These are phyloP conservation scores for Encarsia formosa DNA, from an alignment of 2,888 invertebrate species.

Conservation along the genomic window DNA sequence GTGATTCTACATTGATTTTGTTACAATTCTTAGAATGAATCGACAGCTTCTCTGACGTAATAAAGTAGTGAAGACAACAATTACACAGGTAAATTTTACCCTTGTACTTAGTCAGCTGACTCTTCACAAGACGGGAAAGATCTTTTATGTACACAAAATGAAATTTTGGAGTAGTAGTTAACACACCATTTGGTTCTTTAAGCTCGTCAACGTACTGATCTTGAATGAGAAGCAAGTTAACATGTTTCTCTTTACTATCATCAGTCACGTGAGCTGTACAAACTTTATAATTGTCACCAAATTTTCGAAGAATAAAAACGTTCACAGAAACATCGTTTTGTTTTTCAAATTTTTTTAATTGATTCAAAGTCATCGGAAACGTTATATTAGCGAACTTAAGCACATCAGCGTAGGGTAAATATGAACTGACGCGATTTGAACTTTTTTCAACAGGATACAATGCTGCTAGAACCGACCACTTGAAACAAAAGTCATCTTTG, in stretches of 20 bases:
- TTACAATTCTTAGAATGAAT: too few species aligned
- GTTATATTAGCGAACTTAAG: background rate
- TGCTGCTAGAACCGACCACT: conserved; percentile 27
- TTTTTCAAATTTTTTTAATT: background rate
- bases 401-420: background rate
- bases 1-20: too few species aligned
- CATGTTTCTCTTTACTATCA: background rate
- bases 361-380: background rate
- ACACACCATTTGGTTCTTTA: too few species aligned
- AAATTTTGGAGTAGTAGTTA: too few species aligned
- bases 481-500: conserved; percentile 30
- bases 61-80: too few species aligned
- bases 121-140: too few species aligned
- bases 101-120: too few species aligned
- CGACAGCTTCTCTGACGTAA: too few species aligned
- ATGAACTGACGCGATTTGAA: background rate
- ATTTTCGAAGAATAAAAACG: background rate
- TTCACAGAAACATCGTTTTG: background rate
- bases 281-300: background rate
- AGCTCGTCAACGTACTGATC: background rate
- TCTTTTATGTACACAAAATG: too few species aligned
- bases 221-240: background rate
- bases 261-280: background rate
- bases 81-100: too few species aligned
- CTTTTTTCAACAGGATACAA: background rate